These are phyloP conservation scores for Murina feae DNA, from an alignment of 2,113 vertebrate genomes.

Conservation along the genomic window DNA sequence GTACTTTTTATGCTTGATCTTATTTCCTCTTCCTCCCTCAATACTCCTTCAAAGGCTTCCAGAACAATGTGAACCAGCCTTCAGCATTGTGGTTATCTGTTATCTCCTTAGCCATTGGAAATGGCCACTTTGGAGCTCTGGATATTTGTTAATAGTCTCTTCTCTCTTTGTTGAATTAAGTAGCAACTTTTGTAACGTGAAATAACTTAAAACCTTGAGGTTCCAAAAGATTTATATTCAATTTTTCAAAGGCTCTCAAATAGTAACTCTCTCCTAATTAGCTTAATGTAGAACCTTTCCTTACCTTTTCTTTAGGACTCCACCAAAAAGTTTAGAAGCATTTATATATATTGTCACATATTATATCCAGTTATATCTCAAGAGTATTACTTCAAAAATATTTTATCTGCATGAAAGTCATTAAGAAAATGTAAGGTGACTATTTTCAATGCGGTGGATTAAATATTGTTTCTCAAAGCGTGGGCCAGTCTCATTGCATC, in stretches of 20 bases:
- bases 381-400: neutral
- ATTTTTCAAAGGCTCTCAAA: neutral
- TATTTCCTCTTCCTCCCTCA: neutral
- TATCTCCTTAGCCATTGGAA: neutral
- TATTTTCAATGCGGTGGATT: neutral
- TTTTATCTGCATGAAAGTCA: neutral
- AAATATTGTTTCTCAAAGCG: neutral
- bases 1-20: neutral
- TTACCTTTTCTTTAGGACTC: neutral
- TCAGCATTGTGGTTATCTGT: neutral
- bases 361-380: neutral
- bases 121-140: neutral
- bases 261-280: neutral
- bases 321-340: neutral
- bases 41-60: neutral
- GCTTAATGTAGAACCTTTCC: neutral
- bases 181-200: neutral
- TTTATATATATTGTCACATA: neutral
- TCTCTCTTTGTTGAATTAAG: conserved; percentile 25
- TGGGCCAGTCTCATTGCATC: neutral
- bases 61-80: neutral
- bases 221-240: neutral
- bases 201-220: neutral
- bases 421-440: neutral
- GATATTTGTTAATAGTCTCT: neutral